Base-by-base conservation (phyloP, 2,888 invertebrate genomes). In the Linyphia triangularis region DNA sequence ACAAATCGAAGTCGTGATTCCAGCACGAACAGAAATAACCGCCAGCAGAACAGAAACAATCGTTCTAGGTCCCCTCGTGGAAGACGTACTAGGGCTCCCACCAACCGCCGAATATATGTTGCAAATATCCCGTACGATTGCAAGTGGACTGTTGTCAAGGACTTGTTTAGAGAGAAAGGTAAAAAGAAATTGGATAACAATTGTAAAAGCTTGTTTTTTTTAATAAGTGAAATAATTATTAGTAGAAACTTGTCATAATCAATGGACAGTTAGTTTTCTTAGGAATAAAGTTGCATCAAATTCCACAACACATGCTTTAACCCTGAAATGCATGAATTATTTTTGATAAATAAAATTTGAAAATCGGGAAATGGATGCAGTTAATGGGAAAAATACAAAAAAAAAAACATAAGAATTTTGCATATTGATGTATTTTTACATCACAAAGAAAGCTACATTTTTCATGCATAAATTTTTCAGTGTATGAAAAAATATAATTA, bases 41-140 rank as follows among this genome's bases (percentile, higher is more conserved):
- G 88, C n/a, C 63, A 63, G 65, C 10, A 37, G 51, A 82, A 90
- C 51, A 89, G 82, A 30, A 63, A 85, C n/a, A 73, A 86, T 24
- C 37, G 89, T 9, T 82, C 89, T 33, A 37, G 90, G n/a, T 78
- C 88, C 30, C 85, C 89, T 26, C 83, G 89, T 24, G 86, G 89
- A 6, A 75, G 88, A 57, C 84, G 90, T 22, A 79, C 91, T 13
- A 82, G 91, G 69, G 91, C 91, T 22, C 91, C 92, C 22, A 92
- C 92, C 6, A 92, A 92, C 51, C 91, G 92, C 65, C 94, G 97
- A 90, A 95, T 98, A 90, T 97, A 96, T 93, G 96, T 98, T 82
- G 97, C 97, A 5, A 98, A 98, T 93, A 97, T 99, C 93, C 98
- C 99, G 0, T 99, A 98, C 92, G 99, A 99, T 92, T 96, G 96